Percentiles rank a stretch among this genome's conserved stretches.
Evolutionary conservation across 2,888 invertebrate species (phyloP).

Genomic region (Criorhina ranunculi): DNA sequence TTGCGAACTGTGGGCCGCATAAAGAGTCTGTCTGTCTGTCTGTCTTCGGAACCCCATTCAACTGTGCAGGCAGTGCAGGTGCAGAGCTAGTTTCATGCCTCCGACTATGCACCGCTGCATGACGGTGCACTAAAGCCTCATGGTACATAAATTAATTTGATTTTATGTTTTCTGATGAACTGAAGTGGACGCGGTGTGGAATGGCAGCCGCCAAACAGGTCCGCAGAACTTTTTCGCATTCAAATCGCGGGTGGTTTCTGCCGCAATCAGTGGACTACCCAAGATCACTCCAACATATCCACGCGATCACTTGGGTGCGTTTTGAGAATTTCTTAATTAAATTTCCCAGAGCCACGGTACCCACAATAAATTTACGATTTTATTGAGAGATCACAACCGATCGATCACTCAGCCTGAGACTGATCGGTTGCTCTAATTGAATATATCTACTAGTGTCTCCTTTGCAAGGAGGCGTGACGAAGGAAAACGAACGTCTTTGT

Average conservation of each 20-base stretch:
- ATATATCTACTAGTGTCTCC: too few relatives aligned
- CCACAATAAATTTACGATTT: slow-evolving; percentile 60
- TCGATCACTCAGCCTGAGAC: slow-evolving; percentile 52
- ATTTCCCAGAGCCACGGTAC: slow-evolving; percentile 32
- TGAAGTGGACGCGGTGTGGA: background rate
- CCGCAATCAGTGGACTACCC: slow-evolving; percentile 11
- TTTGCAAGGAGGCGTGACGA: too few relatives aligned
- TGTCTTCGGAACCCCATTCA: slow-evolving; percentile 29
- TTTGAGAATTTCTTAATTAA: slow-evolving; percentile 53
- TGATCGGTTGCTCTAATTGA: slow-evolving; percentile 56
- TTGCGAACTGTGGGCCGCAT: slow-evolving; percentile 56
- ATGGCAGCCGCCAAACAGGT: background rate
- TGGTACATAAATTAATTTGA: slow-evolving; percentile 71
- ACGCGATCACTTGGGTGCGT: slow-evolving; percentile 18
- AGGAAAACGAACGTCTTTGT: too few relatives aligned
- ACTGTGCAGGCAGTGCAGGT: slow-evolving; percentile 55
- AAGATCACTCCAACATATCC: background rate
- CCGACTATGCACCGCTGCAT: slow-evolving; percentile 59
- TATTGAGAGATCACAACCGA: slow-evolving; percentile 64
- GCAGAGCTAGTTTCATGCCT: slow-evolving; percentile 65
- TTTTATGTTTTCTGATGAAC: slow-evolving; percentile 59
- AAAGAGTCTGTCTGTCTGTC: slow-evolving; percentile 65
- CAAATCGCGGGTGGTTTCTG: slow-evolving; percentile 65
- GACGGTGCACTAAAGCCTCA: slow-evolving; percentile 48
- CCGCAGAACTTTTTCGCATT: slow-evolving; percentile 38